These are phyloP conservation scores for Diadema setosum DNA, from an alignment of 35 echinoderm and acorn worm genomes.

Conservation along the genomic window DNA sequence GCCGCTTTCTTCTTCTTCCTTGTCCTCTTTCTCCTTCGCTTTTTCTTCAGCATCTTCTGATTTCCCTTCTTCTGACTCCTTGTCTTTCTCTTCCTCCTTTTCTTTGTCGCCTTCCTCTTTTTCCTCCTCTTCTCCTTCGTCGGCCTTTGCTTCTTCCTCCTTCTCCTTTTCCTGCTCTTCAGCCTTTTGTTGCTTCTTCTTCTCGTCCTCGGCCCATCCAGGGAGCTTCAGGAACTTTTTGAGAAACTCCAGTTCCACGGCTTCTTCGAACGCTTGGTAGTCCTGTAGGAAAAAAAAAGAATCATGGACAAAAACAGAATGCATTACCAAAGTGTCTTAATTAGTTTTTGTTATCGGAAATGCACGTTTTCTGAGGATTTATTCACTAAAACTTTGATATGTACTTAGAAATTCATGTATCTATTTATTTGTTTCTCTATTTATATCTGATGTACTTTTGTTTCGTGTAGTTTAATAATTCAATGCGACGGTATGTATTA, in stretches of 20 bases:
- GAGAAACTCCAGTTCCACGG: slow-evolving; percentile 45
- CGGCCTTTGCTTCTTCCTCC: not conserved
- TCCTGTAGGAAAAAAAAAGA: slow-evolving; percentile 12
- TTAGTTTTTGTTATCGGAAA: no score
- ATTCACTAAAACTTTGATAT: no score
- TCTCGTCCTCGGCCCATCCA: not conserved
- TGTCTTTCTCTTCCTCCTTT: not conserved
- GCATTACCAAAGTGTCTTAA: no score
- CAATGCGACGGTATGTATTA: no score
- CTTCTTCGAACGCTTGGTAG: slow-evolving; percentile 28
- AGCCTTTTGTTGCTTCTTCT: not conserved
- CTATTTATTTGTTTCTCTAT: no score
- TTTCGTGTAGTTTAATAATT: no score
- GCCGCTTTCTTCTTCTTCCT: not conserved
- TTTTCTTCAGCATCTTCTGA: not conserved
- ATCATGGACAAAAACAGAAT: no score
- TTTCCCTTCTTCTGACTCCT: not conserved
- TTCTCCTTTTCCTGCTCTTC: not conserved
- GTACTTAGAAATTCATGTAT: no score
- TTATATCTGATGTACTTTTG: no score
- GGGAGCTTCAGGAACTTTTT: slow-evolving; percentile 54
- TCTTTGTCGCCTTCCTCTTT: not conserved
- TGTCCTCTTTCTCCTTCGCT: not conserved
- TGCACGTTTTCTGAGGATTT: no score
- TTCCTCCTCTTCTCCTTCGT: not conserved